Evolutionary conservation across 2,797 vertebrate species (phyloP), one percentile per base, ranked within the genome.

Genomic region (Acrocephalus scirpaceus): DNA sequence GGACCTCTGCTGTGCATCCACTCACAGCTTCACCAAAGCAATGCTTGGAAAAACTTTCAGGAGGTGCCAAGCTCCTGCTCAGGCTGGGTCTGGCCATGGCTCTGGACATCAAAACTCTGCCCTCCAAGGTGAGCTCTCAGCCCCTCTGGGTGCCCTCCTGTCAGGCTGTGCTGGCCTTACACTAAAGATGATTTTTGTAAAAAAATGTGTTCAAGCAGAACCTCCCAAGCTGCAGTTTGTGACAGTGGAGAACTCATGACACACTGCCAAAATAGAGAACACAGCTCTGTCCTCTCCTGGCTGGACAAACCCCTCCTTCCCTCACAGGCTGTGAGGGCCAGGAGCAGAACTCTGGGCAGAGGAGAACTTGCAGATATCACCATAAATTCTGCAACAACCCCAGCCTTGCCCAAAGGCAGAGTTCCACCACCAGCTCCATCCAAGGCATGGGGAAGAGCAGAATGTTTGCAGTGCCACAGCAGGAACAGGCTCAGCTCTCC

Each of bases 191-290:
- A 19, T 30, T 7, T 11, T 6, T 10, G 21, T 56, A 0, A 16
- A 16, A 27, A 5, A 16, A 7, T 9, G 9, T 3, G 5, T 40
- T 61, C 34, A 23, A 45, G 32, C 27, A 74, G 48, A 91, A 58
- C 19, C 23, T 81, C n/a, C 48, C 53, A 50, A 38, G 40, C 40
- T 85, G 62, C 12, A 19, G 4, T 47, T 38, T 75, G 50, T 42
- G n/a, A 22, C 0, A 0, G 40, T 3, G 50, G 72, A 50, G 12
- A 30, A 22, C 27, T 81, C 34, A 19, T 5, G 11, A 14, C 8
- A 13, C 13, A 21, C 16, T 32, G 18, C 30, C 53, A 53, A 7
- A 26, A 40, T 3, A 34, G 61, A 62, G 29, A 38, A 21, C 51
- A 29, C 9, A 8, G 57, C 30, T 82, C 62, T 64, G 23, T 30